Evolutionary conservation across 2,888 invertebrate genomes (phyloP), one percentile per base, ranked within the genome.

Genomic region (Pachliopta kotzebuea): DNA sequence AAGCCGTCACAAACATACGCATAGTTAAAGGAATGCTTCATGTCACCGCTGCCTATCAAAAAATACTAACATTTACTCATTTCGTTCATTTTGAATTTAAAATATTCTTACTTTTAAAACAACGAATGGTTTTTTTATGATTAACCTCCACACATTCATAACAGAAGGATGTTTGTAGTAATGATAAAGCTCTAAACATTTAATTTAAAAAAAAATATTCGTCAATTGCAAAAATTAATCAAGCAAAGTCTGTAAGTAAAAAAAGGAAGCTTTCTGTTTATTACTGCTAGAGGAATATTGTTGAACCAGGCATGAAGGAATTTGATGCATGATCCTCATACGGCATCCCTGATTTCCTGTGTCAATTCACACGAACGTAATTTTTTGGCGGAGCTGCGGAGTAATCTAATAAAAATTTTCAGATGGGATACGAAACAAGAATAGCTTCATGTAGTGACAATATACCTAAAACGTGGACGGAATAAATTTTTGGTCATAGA

Each of bases 401-500:
- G 63, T 65, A 65, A 61, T 65, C 31, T 63, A 66, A 68, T 65
- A 69, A 70, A 67, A 69, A 66, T 67, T 68, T 70, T 68, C 67
- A 69, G 68, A 73, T 70, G 66, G 65, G 68, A 64, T 59, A 70
- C 72, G 73, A 75, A 76, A 77, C 77, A 79, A 75, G 74, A 76
- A 74, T 72, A 74, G 72, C 74, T 70, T 67, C 74, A 72, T 83
- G 81, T 84, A 80, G 84, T 84, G 82, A 84, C 85, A 83, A 83
- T 87, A 86, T 80, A 81, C 79, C 69, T 77, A 70, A 77, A 75
- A 84, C 89, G 88, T 88, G 89, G 70, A 77, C 74, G 69, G 88
- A 89, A 90, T 90, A 90, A 78, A 86, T 85, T 90, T 87, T 88
- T 86, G 88, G 85, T 85, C 86, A 89, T 88, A 85, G 88, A 85